Base-by-base conservation (phyloP, 2,888 invertebrate species). In the Drosophila fungiperda region DNA sequence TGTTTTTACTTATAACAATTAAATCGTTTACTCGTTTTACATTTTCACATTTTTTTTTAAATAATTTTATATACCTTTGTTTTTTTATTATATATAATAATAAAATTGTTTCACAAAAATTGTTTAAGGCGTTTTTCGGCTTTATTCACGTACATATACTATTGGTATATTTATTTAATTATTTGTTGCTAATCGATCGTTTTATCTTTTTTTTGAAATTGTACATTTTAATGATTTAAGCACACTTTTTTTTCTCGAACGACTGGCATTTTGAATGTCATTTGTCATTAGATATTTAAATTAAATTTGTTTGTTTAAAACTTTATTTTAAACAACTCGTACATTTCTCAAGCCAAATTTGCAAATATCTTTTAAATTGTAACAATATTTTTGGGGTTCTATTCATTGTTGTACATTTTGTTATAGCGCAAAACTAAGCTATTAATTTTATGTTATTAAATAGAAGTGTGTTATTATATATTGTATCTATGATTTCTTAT, bases 31-130 rank as follows among this genome's bases (percentile, higher is more conserved):
- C 82, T 79, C 73, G 73, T 76, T 76, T 79, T 76, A 79, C 80
- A 75, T 71, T 79, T 80, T 77, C 67, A 77, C 67, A 80, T 65
- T 67, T 55, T 40, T 60, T 26, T 49, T 40, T 60, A 20, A n/a
- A 49, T 62, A 17, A 45, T 52, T 70, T 55, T 69, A 71, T 70
- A 58, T 80, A 58, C 57, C 42, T 52, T 61, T 68, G 29, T 29
- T 29, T 26, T 26, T 73, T 70, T 78, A 69, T 84, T 74, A 67
- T 66, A 74, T 69, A 73, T 82, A 71, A 81, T 87, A 73, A 78
- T 86, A 88, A 88, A 86, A 87, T 83, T 85, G 84, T 87, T 91
- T 87, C 87, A 88, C 89, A 89, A 83, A 78, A 80, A 78, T 78
- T 80, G 45, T 78, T 84, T 87, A 90, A 90, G 87, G 87, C 87